Evolutionary conservation across 1,140 invertebrate species (phyloP).

Genomic region (Geopemphigus sp.): DNA sequence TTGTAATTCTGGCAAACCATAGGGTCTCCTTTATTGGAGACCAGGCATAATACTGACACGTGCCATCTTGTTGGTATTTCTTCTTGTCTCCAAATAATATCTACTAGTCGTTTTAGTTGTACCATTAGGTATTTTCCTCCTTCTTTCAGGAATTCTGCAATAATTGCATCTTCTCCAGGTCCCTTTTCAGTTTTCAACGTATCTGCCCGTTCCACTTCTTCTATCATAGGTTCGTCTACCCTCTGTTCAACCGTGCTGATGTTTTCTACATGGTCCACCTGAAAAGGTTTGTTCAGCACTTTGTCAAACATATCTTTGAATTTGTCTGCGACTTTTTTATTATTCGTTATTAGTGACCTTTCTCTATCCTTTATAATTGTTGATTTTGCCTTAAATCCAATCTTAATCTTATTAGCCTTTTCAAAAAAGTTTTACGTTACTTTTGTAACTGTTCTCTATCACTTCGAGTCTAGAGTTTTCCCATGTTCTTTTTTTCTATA

Average conservation of each 20-base stretch:
- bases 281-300: not conserved
- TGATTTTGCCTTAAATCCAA: slow-evolving; percentile 7
- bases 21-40: slow-evolving; percentile 51
- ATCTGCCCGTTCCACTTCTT: slow-evolving; percentile 23
- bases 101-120: not conserved
- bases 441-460: slow-evolving; percentile 4
- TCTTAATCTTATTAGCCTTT: slow-evolving; percentile 2
- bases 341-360: not conserved
- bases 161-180: slow-evolving; percentile 38
- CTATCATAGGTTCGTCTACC: not conserved
- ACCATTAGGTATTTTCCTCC: slow-evolving; percentile 14
- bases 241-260: not conserved
- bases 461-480: slow-evolving; percentile 11
- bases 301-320: slow-evolving; percentile 9
- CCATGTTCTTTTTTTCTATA: slow-evolving; percentile 25
- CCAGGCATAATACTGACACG: slow-evolving; percentile 36
- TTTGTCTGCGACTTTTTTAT: not conserved
- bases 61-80: slow-evolving; percentile 47
- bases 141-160: slow-evolving; percentile 24
- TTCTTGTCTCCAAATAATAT: slow-evolving; percentile 50
- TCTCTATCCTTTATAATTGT: slow-evolving; percentile 4
- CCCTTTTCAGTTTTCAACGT: slow-evolving; percentile 21
- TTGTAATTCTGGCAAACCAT: slow-evolving; percentile 51
- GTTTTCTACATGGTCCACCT: not conserved
- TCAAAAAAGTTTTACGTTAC: slow-evolving; percentile 2